Evolutionary conservation across 2,888 invertebrate species (phyloP).

Genomic region (Tromatobia lineatoria): DNA sequence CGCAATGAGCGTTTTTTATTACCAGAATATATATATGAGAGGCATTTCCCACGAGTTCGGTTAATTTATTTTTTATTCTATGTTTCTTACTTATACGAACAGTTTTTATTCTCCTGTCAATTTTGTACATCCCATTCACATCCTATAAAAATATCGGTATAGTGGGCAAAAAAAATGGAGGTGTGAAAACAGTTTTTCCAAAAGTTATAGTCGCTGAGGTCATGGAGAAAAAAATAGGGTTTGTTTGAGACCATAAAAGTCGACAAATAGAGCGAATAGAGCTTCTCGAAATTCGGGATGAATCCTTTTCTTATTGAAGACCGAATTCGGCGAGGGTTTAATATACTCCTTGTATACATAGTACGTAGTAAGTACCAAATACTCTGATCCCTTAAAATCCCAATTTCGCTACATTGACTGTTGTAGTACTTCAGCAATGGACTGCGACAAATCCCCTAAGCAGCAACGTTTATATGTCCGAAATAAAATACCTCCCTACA

Average conservation of each 20-base stretch:
- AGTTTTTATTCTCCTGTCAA: too few relatives aligned
- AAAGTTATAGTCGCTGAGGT: too few relatives aligned
- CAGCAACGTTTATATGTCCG: not conserved
- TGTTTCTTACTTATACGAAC: too few relatives aligned
- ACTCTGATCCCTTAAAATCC: conserved; percentile 5
- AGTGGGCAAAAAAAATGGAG: too few relatives aligned
- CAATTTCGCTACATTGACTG: not conserved
- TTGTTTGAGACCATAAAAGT: not conserved
- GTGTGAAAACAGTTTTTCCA: too few relatives aligned
- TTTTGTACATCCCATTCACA: too few relatives aligned
- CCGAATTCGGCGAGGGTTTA: not conserved
- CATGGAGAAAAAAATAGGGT: not conserved
- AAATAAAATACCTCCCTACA: conserved; percentile 9
- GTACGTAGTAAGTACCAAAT: not conserved
- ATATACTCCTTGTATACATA: not conserved
- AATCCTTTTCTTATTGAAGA: not conserved
- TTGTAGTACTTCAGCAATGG: not conserved
- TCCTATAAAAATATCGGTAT: too few relatives aligned
- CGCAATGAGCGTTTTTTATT: not conserved
- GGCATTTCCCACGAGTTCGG: too few relatives aligned
- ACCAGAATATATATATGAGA: not conserved
- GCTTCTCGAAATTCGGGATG: not conserved
- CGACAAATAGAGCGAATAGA: not conserved
- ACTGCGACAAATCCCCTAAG: conserved; percentile 12
- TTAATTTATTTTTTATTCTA: too few relatives aligned